These are phyloP conservation scores for Leontocebus nigricollis DNA, from an alignment of 2,797 vertebrate species.

Conservation along the genomic window DNA sequence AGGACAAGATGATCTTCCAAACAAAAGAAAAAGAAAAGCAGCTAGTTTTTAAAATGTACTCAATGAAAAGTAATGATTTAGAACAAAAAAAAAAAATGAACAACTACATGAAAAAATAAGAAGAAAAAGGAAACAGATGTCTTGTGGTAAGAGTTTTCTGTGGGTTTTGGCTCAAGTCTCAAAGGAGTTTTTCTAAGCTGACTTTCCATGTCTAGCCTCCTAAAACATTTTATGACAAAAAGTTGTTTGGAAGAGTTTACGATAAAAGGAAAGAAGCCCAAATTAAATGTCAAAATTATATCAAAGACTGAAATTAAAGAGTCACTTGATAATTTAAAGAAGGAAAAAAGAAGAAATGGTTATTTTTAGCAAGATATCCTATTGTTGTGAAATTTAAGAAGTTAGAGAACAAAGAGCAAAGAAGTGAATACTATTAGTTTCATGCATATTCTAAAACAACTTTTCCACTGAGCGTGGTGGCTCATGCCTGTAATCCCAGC, in stretches of 20 bases:
- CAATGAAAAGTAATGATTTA: background rate
- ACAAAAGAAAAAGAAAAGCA: background rate
- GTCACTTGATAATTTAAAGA: background rate
- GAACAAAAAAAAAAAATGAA: background rate
- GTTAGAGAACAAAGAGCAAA: constrained; percentile 20
- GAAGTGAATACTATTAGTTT: background rate
- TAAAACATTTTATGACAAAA: background rate
- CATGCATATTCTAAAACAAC: background rate
- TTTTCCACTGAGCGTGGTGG: background rate
- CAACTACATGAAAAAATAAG: background rate
- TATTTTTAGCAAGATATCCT: constrained; percentile 38
- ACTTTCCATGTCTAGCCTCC: background rate
- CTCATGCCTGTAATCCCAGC: no score
- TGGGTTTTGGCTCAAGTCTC: constrained; percentile 43
- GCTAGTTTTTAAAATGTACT: background rate
- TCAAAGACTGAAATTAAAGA: constrained; percentile 26
- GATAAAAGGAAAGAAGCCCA: constrained; percentile 11
- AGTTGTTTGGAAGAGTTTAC: constrained; percentile 28
- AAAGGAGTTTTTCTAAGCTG: background rate
- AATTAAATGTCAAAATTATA: constrained; percentile 34
- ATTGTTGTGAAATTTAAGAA: constrained; percentile 46
- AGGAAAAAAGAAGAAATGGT: background rate
- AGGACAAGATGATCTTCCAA: background rate
- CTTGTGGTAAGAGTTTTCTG: background rate
- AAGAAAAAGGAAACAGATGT: background rate